Percentiles rank a stretch among this genome's conserved stretches.
Evolutionary conservation across 2,113 vertebrate species (phyloP).

Genomic region (Todiramphus saurophagus): DNA sequence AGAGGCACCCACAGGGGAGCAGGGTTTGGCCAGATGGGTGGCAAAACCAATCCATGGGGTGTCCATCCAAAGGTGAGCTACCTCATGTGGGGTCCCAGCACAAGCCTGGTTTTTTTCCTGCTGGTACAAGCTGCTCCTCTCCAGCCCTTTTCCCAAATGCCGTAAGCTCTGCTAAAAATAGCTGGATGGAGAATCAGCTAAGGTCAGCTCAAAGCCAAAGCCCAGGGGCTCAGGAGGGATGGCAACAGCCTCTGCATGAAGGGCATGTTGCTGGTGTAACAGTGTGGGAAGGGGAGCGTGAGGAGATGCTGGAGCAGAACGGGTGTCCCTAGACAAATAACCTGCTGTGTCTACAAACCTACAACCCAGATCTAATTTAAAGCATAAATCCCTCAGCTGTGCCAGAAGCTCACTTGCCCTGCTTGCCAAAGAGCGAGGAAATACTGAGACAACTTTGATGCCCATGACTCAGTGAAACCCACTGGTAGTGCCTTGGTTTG

Average conservation of each 20-base stretch:
- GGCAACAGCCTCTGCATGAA: neutral
- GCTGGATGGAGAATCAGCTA: neutral
- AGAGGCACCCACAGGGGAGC: neutral
- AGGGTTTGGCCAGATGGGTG: neutral
- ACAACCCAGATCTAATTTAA: neutral
- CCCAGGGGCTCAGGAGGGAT: neutral
- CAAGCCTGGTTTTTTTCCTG: neutral
- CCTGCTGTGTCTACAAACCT: neutral
- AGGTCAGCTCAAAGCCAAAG: neutral
- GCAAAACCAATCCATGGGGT: neutral
- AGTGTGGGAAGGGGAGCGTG: rapidly evolving
- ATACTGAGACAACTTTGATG: neutral
- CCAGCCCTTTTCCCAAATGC: neutral
- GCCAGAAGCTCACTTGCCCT: neutral
- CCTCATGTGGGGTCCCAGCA: neutral
- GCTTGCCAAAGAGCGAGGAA: neutral
- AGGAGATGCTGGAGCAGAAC: neutral
- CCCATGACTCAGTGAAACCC: neutral
- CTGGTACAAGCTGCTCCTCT: neutral
- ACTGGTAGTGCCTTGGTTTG: neutral
- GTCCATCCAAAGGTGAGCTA: rapidly evolving
- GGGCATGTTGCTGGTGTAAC: neutral
- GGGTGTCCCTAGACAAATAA: neutral
- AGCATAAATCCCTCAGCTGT: neutral
- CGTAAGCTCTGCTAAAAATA: slow-evolving; percentile 6